Base-by-base conservation (phyloP, 1,140 invertebrate genomes). In the Plutomurus gul region DNA sequence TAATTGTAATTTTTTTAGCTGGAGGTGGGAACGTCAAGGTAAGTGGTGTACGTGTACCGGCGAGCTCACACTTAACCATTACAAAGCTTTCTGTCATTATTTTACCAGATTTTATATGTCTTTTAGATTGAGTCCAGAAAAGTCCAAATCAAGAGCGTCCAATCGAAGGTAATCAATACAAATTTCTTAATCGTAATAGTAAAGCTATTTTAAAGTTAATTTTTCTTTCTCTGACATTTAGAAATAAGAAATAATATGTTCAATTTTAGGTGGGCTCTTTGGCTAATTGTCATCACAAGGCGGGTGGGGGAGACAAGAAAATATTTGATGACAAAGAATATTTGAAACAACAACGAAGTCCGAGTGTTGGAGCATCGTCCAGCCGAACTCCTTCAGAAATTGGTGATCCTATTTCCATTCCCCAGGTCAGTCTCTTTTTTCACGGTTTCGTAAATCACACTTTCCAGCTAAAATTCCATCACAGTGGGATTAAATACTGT, bases 261-360 rank as follows among this genome's bases (percentile, higher is more conserved):
- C 30, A 25, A 16, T 76, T 56, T 40, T 13, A 95, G 88, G 89
- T 97, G 81, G 95, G 95, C 72, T 97, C 95, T 25, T 85, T 97
- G 88, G 94, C 96, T 85, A 98, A 99, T 87, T 91, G 97, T 76
- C 95, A 95, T 86, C 93, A 99, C 88, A 93, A 91, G 87, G 94
- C 97, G 51, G 94, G 95, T 76, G 97, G 97, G 74, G 96, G 97
- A 40, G 94, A 95, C 75, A 93, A 93, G 86, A 95, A 95, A 88
- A 96, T 96, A 85, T 97, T 96, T 87, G 94, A 96, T 86, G 94
- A 96, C 88, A 96, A 94, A 88, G 94, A 95, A 79, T 98, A 98
- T 89, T 91, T 96, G 84, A 93, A 93, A 87, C 93, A 96, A 85
- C 89, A 91, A 60, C 13, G 51, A 25, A 60, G 51, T 60, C 51